Conservation (phyloP, 2,888 invertebrate species). For the Amphiduros pacificus region DNA sequence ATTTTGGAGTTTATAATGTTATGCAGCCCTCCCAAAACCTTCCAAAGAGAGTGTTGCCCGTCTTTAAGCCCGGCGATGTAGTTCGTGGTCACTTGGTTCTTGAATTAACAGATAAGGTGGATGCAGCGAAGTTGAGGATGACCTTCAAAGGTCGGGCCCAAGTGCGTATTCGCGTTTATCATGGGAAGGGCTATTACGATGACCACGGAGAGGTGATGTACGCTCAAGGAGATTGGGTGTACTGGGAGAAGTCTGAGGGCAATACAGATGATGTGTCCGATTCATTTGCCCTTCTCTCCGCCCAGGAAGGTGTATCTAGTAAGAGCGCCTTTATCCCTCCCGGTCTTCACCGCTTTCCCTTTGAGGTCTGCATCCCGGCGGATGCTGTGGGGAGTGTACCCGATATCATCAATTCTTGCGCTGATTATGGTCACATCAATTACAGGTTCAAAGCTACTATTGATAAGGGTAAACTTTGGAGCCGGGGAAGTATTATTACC, state of each 20-base stretch:
- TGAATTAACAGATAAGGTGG: background rate
- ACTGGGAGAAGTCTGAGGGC: background rate
- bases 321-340: background rate
- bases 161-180: background rate
- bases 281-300: background rate
- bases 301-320: background rate
- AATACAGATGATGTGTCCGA: background rate
- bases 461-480: background rate
- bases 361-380: background rate
- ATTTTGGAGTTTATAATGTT: background rate
- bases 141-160: conserved; percentile 5
- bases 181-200: conserved; percentile 1
- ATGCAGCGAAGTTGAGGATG: background rate
- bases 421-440: background rate
- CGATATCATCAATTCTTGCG: background rate
- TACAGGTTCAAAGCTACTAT: conserved; percentile 12
- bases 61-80: conserved; percentile 8
- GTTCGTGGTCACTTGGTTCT: conserved; percentile 6
- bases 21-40: background rate
- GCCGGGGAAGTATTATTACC: background rate
- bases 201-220: background rate
- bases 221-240: background rate
- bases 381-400: background rate
- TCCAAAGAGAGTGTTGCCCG: conserved; percentile 3
- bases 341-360: conserved; percentile 1